These are phyloP conservation scores for Cottoperca gobio DNA, from an alignment of 2,797 vertebrate genomes.

Conservation along the genomic window DNA sequence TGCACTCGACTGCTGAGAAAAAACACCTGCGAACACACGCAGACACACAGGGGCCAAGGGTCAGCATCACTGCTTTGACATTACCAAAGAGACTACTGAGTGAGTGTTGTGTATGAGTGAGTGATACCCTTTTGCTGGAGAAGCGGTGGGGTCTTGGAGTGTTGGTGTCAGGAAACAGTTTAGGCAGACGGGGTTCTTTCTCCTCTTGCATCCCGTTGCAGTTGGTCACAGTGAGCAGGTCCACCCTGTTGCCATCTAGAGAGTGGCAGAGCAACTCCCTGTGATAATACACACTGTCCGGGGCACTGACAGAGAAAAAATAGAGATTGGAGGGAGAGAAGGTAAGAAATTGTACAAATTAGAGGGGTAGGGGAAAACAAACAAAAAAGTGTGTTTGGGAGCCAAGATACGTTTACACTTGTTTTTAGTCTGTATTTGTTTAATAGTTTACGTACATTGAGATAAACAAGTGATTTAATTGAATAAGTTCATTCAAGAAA, in stretches of 20 bases:
- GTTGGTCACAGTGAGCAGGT: slow-evolving; percentile 94
- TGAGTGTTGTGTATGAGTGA: not conserved
- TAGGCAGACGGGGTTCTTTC: slow-evolving; percentile 91
- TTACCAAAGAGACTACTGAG: not conserved
- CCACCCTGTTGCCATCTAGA: slow-evolving; percentile 93
- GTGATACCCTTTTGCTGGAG: slow-evolving; percentile 89
- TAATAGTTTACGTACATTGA: too few species aligned
- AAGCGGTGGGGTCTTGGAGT: slow-evolving; percentile 91
- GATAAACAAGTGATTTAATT: too few species aligned
- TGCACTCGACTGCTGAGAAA: slow-evolving; percentile 98
- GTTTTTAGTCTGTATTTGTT: too few species aligned
- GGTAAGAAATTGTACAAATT: not conserved
- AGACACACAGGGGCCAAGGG: not conserved
- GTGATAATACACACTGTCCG: slow-evolving; percentile 92
- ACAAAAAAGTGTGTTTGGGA: not conserved
- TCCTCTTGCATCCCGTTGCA: slow-evolving; percentile 93
- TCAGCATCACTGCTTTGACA: not conserved
- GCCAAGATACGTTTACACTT: too few species aligned
- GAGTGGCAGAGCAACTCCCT: slow-evolving; percentile 96
- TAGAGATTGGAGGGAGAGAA: not conserved
- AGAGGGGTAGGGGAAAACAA: not conserved
- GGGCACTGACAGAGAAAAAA: slow-evolving; percentile 69
- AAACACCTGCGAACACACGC: slow-evolving; percentile 87
- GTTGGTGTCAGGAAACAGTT: slow-evolving; percentile 91
- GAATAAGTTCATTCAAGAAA: too few species aligned